phyloP scores from a whole-genome alignment of 2,888 invertebrate genomes.

The Xanthostigma xanthostigma region DNA sequence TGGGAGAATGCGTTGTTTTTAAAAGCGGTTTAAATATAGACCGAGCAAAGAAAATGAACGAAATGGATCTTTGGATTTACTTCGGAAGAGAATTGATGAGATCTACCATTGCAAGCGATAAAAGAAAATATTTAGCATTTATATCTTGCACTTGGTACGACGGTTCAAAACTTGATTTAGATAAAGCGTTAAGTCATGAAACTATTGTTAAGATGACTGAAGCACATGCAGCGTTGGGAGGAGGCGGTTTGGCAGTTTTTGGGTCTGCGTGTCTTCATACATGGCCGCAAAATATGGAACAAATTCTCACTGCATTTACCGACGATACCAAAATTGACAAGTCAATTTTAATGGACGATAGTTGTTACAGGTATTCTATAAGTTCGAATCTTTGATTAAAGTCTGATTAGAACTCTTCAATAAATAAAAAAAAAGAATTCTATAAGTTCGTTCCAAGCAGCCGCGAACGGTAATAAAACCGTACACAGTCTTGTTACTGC shows the following conservation, averaged over 20 bases:
- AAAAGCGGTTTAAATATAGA: constrained; percentile 52
- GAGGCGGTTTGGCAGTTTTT: constrained; percentile 81
- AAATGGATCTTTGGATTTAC: constrained; percentile 69
- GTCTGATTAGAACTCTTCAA: too few relatives aligned
- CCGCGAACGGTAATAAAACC: too few relatives aligned
- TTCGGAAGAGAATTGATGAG: constrained; percentile 75
- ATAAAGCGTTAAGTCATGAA: constrained; percentile 48
- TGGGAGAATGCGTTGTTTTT: constrained; percentile 55
- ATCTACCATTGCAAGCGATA: constrained; percentile 42
- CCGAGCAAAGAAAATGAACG: constrained; percentile 55
- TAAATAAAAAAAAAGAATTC: too few relatives aligned
- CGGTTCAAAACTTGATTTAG: constrained; percentile 35
- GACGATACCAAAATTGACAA: constrained; percentile 52
- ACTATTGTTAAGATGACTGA: constrained; percentile 53
- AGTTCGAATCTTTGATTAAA: too few relatives aligned
- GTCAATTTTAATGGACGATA: constrained; percentile 71
- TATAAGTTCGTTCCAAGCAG: too few relatives aligned
- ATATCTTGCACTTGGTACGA: constrained; percentile 73
- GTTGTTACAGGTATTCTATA: constrained; percentile 52
- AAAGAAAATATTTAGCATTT: constrained; percentile 78
- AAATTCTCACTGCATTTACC: constrained; percentile 45
- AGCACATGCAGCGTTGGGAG: constrained; percentile 81
- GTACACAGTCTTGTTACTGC: too few relatives aligned
- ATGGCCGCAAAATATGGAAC: constrained; percentile 62
- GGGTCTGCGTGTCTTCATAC: constrained; percentile 82